Evolutionary conservation across 2,888 invertebrate genomes (phyloP).

Genomic region (Plebejus argus): DNA sequence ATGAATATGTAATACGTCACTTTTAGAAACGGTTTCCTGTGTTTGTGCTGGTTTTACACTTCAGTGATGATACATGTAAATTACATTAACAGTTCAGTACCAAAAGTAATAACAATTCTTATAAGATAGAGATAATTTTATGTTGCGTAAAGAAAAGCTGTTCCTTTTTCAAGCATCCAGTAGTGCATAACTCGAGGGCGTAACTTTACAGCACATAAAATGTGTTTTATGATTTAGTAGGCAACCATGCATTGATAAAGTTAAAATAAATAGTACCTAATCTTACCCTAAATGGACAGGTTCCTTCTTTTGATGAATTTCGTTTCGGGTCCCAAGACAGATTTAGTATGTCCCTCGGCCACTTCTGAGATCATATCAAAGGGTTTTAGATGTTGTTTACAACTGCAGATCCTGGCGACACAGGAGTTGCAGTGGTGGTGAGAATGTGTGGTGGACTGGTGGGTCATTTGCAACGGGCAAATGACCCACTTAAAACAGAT

Average conservation of each 20-base stretch:
- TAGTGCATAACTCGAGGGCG: background rate
- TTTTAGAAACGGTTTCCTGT: constrained; percentile 29
- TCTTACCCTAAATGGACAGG: background rate
- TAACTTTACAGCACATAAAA: background rate
- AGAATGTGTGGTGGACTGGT: too few species aligned
- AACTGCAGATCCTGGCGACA: too few species aligned
- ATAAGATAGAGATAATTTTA: background rate
- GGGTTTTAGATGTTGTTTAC: too few species aligned
- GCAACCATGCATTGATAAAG: background rate
- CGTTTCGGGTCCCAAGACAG: background rate
- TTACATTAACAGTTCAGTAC: constrained; percentile 4
- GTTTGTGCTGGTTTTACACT: constrained; percentile 24
- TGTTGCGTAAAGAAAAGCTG: constrained; percentile 1
- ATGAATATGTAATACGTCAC: background rate
- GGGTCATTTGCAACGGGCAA: too few species aligned
- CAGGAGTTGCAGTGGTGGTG: too few species aligned
- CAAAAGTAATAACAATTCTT: background rate
- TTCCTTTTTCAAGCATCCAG: background rate
- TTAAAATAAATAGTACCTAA: background rate
- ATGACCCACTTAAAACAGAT: too few species aligned
- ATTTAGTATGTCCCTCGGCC: background rate
- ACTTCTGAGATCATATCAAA: too few species aligned
- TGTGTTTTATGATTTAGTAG: background rate
- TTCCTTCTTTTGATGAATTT: background rate
- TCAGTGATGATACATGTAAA: constrained; percentile 26